These are phyloP conservation scores for Ursus arctos DNA, from an alignment of 2,113 vertebrate species.

Conservation along the genomic window DNA sequence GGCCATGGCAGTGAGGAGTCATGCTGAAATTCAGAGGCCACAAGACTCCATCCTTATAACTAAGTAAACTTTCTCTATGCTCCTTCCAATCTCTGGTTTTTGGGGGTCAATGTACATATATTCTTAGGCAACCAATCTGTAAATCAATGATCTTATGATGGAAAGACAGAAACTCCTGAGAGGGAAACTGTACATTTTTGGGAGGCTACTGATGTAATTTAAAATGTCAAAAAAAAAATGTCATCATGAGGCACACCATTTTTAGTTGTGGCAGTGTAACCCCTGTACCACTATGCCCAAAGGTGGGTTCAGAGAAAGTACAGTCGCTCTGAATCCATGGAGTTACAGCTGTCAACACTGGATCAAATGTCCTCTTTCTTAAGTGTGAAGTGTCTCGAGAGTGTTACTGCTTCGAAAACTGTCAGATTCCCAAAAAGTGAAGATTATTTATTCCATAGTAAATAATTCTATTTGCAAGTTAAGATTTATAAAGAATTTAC, in stretches of 20 bases:
- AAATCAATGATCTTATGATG: not conserved
- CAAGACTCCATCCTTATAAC: not conserved
- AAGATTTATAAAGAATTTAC: conserved; percentile 45
- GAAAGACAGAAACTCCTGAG: not conserved
- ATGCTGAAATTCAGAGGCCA: not conserved
- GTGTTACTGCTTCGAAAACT: conserved; percentile 1
- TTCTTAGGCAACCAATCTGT: not conserved
- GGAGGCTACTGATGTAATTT: not conserved
- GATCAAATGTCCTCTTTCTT: not conserved
- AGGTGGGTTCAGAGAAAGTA: not conserved
- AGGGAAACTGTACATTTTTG: not conserved
- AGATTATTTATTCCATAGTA: conserved; percentile 10
- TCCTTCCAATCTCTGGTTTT: not conserved
- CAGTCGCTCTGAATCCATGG: not conserved
- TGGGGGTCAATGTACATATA: not conserved
- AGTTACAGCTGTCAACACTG: not conserved
- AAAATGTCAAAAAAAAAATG: not conserved
- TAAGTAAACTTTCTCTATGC: not conserved
- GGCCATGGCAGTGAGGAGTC: not conserved
- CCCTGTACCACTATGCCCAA: not conserved
- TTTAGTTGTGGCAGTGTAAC: not conserved
- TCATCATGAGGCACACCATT: not conserved
- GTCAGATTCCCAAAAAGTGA: not conserved
- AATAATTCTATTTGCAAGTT: conserved; percentile 56
- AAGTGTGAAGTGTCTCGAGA: not conserved